phyloP scores from a whole-genome alignment of 1,140 invertebrate species.

The Propsilocerus akamusi region DNA sequence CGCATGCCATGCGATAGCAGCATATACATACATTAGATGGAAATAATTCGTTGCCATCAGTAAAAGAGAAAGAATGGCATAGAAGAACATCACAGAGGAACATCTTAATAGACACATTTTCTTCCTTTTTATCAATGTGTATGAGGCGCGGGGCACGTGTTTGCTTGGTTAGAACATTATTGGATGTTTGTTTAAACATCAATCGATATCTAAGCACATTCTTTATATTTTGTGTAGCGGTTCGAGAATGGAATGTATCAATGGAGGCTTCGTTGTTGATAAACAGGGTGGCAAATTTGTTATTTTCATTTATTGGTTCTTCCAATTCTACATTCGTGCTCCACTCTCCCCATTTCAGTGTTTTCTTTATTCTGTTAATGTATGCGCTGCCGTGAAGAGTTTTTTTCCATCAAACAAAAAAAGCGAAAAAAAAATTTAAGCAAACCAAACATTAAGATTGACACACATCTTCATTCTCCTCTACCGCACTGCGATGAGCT shows the following conservation, averaged over 20 bases:
- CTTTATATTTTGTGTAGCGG: neutral
- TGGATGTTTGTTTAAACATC: neutral
- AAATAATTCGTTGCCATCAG: no score
- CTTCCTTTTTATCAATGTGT: neutral
- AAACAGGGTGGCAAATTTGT: neutral
- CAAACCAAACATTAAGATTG: no score
- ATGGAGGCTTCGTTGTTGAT: neutral
- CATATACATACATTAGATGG: no score
- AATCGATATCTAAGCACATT: neutral
- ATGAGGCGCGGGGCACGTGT: no score
- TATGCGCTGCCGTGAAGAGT: neutral
- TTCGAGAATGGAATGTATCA: neutral
- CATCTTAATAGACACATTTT: neutral
- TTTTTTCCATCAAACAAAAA: no score
- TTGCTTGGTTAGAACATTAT: no score
- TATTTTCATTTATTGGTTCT: neutral
- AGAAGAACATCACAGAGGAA: no score
- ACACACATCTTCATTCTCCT: no score
- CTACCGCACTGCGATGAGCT: no score
- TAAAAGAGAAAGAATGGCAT: no score
- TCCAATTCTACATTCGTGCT: neutral
- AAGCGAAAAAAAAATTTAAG: no score
- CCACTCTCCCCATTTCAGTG: neutral
- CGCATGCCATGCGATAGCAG: no score
- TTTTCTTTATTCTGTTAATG: neutral